These are phyloP conservation scores for Takifugu rubripes DNA, from an alignment of 2,797 vertebrate species.

Conservation along the genomic window DNA sequence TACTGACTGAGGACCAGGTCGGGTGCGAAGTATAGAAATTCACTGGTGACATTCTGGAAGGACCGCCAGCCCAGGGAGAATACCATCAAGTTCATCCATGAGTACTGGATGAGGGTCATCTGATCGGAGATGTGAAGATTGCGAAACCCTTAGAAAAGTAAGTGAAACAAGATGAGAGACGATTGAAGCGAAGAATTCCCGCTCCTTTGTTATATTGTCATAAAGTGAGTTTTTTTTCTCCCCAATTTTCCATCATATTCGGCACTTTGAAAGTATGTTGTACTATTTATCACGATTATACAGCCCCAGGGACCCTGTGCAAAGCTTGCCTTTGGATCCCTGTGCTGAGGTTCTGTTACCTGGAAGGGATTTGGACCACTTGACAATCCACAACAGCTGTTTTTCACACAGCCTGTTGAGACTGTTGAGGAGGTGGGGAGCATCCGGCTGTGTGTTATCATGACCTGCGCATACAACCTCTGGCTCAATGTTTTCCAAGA, in stretches of 20 bases:
- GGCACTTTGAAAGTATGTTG: background rate
- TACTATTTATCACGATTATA: background rate
- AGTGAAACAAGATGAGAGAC: too few relatives aligned
- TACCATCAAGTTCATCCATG: slow-evolving; percentile 98
- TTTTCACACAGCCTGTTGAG: slow-evolving; percentile 93
- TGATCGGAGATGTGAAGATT: slow-evolving; percentile 95
- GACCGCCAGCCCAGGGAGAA: slow-evolving; percentile 96
- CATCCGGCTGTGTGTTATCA: slow-evolving; percentile 83
- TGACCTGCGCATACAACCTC: slow-evolving; percentile 87
- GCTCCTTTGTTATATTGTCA: too few relatives aligned
- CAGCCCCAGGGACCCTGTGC: slow-evolving; percentile 17
- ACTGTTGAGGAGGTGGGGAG: slow-evolving; percentile 88
- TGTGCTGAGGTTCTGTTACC: slow-evolving; percentile 75
- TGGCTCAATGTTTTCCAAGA: slow-evolving; percentile 93
- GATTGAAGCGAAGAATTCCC: too few relatives aligned
- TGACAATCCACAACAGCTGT: slow-evolving; percentile 94
- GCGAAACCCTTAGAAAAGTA: slow-evolving; percentile 83
- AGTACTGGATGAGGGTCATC: slow-evolving; percentile 98
- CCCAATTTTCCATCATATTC: too few relatives aligned
- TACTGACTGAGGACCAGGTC: slow-evolving; percentile 94
- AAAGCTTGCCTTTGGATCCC: slow-evolving; percentile 14
- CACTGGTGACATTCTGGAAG: slow-evolving; percentile 91
- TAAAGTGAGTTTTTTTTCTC: too few relatives aligned
- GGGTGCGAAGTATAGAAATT: slow-evolving; percentile 95
- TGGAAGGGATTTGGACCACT: slow-evolving; percentile 97